Evolutionary conservation across 1,140 invertebrate species (phyloP), one percentile per base, ranked within the genome.

Genomic region (Lepidotrigona ventralis): DNA sequence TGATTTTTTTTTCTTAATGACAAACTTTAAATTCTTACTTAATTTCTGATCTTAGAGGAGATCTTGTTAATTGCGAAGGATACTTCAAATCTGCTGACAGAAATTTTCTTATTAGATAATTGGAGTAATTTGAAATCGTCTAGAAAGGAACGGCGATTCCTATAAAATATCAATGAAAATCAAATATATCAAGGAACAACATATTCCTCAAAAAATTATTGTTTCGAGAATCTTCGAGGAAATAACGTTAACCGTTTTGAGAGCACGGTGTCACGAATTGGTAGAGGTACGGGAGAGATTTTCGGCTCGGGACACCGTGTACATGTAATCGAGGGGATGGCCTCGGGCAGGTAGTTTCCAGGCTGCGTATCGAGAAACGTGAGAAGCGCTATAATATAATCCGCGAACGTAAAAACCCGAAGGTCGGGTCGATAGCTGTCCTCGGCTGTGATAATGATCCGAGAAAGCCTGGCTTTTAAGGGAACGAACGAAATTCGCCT

Each of bases 371-470:
- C 81, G 81, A 58, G 81, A 78, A 82, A 82, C 74, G 81, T 82
- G 81, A 82, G 81, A 82, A 77, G 81, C 74, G 81, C 81, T 78
- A 82, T 82, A 82, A 82, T 82, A 82, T 82, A 77, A 82, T 82
- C 81, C 74, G 74, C 74, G 74, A 53, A 60, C 66, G 74, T 82
- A 82, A 82, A 82, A 82, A 82, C 63, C 39, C 81, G 64, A 77
- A 82, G 81, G 74, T 82, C 64, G 73, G 80, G 21, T 66, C 64
- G 73, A 82, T 76, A 81, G 81, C 74, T 78, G 81, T 82, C 81
- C 74, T 69, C 74, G 73, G 21, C 51, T 68, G 64, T 82, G 81
- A 82, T 82, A 82, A 82, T 82, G 74, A 82, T 77, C 54, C 74
- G 54, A n/a, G 70, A 70, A 64, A 51, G 70, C 23, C 39, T 74